Evolutionary conservation across 2,113 vertebrate species (phyloP).

Genomic region (Anolis sagrei): DNA sequence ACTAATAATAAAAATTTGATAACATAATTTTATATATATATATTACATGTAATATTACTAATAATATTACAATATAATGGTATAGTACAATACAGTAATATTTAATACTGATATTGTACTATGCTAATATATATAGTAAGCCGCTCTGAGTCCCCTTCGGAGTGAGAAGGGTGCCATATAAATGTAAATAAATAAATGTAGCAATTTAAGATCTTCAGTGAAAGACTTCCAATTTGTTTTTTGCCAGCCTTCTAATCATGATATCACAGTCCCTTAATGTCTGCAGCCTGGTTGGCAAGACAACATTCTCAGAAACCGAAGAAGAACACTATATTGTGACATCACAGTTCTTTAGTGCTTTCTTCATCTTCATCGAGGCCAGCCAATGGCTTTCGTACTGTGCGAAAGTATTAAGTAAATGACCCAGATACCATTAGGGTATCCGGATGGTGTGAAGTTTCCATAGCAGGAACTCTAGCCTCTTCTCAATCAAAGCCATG

Average conservation of each 20-base stretch:
- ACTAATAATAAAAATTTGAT: too few species aligned
- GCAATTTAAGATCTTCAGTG: neutral
- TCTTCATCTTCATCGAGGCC: neutral
- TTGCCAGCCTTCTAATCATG: neutral
- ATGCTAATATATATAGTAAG: too few species aligned
- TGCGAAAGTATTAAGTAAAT: neutral
- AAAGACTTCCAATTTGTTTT: neutral
- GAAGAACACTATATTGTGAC: neutral
- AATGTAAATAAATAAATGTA: too few species aligned
- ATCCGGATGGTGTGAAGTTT: neutral
- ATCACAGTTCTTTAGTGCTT: conserved; percentile 11
- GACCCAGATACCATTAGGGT: neutral
- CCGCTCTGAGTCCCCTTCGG: too few species aligned
- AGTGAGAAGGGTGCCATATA: too few species aligned
- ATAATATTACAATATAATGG: too few species aligned
- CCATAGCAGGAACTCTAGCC: neutral
- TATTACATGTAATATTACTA: too few species aligned
- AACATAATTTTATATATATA: too few species aligned
- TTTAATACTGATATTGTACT: too few species aligned
- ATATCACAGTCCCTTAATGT: neutral
- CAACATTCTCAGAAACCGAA: rapidly evolving
- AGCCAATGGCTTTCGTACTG: neutral
- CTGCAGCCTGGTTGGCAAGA: conserved; percentile 31
- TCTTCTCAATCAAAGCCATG: neutral
- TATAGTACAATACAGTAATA: too few species aligned